phyloP scores from a whole-genome alignment of 2,797 vertebrate genomes.

The Aeoliscus strigatus region DNA sequence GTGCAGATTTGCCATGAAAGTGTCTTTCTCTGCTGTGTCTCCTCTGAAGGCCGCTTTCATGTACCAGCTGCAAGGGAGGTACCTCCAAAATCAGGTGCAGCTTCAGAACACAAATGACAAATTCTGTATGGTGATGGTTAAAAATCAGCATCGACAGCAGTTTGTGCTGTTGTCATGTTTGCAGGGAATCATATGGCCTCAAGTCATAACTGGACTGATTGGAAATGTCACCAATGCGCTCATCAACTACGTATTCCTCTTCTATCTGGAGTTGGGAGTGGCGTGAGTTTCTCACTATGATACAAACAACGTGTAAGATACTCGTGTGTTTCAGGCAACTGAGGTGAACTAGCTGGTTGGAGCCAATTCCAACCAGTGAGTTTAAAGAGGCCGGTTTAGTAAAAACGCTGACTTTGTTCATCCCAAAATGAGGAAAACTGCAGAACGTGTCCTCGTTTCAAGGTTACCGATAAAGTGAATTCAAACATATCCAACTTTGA shows the following conservation, averaged over 20 bases:
- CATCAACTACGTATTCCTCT: constrained; percentile 83
- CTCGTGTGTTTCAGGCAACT: no score
- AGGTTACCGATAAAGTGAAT: no score
- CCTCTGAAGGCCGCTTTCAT: constrained; percentile 70
- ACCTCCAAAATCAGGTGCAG: constrained; percentile 76
- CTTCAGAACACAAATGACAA: constrained; percentile 9
- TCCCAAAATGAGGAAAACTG: no score
- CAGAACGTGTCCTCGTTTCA: no score
- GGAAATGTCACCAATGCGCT: constrained; percentile 83
- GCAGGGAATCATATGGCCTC: constrained; percentile 77
- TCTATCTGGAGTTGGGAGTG: constrained; percentile 78
- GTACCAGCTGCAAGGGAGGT: constrained; percentile 68
- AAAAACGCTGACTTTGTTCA: no score
- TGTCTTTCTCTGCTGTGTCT: background rate
- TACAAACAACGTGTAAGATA: no score
- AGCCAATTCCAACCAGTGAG: no score
- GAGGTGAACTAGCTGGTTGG: no score
- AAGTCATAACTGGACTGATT: constrained; percentile 73
- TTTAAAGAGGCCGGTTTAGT: no score
- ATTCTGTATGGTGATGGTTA: constrained; percentile 1
- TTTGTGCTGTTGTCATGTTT: constrained; percentile 24
- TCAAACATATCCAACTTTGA: no score
- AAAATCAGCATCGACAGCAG: constrained; percentile 9
- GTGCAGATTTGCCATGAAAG: constrained; percentile 23
- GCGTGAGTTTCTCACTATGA: constrained; percentile 73